Percentiles rank a stretch among this genome's conserved stretches.
Evolutionary conservation across 2,888 invertebrate genomes (phyloP).

Genomic region (Hydrotaea cyrtoneurina): DNA sequence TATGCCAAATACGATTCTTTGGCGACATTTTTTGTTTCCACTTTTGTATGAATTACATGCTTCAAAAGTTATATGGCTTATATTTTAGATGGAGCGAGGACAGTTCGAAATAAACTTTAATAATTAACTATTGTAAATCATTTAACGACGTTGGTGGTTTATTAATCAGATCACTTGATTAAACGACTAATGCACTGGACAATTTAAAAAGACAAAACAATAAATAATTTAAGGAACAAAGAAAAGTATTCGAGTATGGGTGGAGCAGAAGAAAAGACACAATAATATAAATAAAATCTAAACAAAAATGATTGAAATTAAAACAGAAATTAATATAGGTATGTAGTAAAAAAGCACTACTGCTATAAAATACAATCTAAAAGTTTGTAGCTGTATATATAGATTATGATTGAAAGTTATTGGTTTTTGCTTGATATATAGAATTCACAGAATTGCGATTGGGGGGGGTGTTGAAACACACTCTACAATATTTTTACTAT

Average conservation of each 20-base stretch:
- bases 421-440: too few species aligned
- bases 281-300: not conserved
- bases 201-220: not conserved
- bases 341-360: too few species aligned
- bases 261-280: not conserved
- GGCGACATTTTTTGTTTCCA: too few species aligned
- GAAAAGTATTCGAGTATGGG: not conserved
- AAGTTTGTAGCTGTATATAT: not conserved
- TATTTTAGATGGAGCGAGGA: too few species aligned
- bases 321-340: not conserved
- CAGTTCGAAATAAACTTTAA: too few species aligned
- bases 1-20: too few species aligned
- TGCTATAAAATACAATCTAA: not conserved
- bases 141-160: not conserved
- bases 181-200: not conserved
- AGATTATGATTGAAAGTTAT: not conserved
- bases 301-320: not conserved
- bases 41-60: too few species aligned
- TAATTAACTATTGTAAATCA: not conserved
- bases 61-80: too few species aligned
- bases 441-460: too few species aligned
- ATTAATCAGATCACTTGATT: constrained; percentile 29
- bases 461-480: not conserved
- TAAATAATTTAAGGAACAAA: not conserved
- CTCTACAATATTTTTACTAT: not conserved